These are phyloP conservation scores for Phocoena phocoena DNA, from an alignment of 2,113 vertebrate genomes.

Conservation along the genomic window DNA sequence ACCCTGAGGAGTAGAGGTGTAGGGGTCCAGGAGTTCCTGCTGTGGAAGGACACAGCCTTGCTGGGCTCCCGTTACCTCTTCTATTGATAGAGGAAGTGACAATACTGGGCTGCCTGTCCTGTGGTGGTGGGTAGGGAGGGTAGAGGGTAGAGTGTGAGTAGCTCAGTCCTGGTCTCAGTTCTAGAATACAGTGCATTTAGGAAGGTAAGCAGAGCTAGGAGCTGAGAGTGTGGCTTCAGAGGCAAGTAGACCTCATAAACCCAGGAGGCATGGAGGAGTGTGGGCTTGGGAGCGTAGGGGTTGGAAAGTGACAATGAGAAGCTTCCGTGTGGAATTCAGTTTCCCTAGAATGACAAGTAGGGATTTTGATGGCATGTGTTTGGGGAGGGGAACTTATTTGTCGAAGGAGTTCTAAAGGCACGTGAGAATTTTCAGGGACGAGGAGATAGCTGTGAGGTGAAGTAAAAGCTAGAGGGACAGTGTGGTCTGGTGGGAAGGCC, in stretches of 20 bases:
- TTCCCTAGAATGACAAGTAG: neutral
- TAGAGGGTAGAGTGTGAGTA: neutral
- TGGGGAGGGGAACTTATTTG: neutral
- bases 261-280: neutral
- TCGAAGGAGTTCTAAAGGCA: neutral
- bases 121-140: neutral
- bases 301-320: neutral
- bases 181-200: neutral
- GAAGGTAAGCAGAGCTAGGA: neutral
- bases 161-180: neutral
- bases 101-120: neutral
- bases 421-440: neutral
- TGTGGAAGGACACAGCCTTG: neutral
- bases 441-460: neutral
- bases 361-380: neutral
- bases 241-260: neutral
- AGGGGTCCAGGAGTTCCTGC: neutral
- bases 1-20: too few species aligned
- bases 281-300: rapidly evolving
- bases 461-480: neutral
- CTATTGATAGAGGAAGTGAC: neutral
- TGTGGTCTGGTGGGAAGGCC: neutral
- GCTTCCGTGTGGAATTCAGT: neutral
- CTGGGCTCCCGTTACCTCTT: neutral
- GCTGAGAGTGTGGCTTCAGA: neutral